Conservation (phyloP, 2,113 vertebrate genomes). For the Corynorhinus townsendii region DNA sequence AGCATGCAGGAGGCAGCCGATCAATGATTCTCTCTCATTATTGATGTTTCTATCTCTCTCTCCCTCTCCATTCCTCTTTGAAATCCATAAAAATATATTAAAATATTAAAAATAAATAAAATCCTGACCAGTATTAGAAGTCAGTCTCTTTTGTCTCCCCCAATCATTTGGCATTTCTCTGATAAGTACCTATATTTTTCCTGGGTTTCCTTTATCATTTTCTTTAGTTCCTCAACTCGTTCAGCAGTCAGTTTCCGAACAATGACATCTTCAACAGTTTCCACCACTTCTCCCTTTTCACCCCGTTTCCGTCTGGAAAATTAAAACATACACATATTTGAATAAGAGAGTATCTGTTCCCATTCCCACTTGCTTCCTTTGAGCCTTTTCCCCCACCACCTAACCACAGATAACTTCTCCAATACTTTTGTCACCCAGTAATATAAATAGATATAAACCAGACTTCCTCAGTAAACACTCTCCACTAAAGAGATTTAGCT, state of each 20-base stretch:
- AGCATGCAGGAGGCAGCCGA: too few relatives aligned
- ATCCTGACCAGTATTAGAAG: neutral
- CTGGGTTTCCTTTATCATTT: slow-evolving; percentile 95
- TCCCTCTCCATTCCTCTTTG: too few relatives aligned
- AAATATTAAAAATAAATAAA: too few relatives aligned
- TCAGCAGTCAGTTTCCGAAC: slow-evolving; percentile 95
- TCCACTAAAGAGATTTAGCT: neutral
- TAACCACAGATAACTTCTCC: neutral
- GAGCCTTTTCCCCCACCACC: neutral
- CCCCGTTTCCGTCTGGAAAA: slow-evolving; percentile 92
- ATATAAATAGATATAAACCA: neutral
- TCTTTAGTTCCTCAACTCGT: slow-evolving; percentile 97
- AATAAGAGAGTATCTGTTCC: neutral
- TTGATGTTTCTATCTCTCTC: too few relatives aligned
- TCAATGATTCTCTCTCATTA: too few relatives aligned
- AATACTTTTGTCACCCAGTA: neutral
- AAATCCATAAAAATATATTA: too few relatives aligned
- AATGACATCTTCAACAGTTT: slow-evolving; percentile 99
- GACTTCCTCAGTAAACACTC: neutral
- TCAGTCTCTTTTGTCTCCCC: neutral
- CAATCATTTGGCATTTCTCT: neutral
- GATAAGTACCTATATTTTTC: slow-evolving; percentile 92
- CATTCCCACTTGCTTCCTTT: neutral
- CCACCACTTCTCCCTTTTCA: slow-evolving; percentile 98
- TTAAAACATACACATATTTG: neutral